Evolutionary conservation across 2,888 invertebrate genomes (phyloP).

Genomic region (Herminia tarsipennalis): DNA sequence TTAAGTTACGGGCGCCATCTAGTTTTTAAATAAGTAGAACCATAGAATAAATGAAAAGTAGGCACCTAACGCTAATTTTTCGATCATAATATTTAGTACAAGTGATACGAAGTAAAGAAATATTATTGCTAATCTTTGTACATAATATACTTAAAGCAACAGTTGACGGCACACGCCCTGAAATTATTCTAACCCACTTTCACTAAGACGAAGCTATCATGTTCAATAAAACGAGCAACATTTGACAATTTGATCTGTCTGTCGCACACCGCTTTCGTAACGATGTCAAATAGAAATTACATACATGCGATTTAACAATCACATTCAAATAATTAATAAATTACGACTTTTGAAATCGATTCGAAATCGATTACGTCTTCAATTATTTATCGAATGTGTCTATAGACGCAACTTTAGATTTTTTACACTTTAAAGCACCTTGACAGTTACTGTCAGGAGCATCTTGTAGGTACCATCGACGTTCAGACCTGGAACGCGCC

Average conservation of each 20-base stretch:
- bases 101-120: too few relatives aligned
- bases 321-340: too few relatives aligned
- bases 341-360: constrained; percentile 25
- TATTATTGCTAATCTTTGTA: constrained; percentile 33
- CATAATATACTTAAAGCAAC: constrained; percentile 30
- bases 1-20: too few relatives aligned
- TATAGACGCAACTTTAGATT: not conserved
- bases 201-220: constrained; percentile 35
- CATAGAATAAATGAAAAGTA: too few relatives aligned
- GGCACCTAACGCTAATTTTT: too few relatives aligned
- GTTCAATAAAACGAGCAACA: constrained; percentile 32
- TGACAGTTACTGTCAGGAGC: too few relatives aligned
- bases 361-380: constrained; percentile 3
- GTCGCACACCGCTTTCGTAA: constrained; percentile 30
- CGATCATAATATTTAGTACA: constrained; percentile 11
- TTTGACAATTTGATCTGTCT: constrained; percentile 37
- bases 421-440: not conserved
- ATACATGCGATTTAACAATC: too few relatives aligned
- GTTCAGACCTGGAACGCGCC: too few relatives aligned
- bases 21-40: too few relatives aligned
- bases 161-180: constrained; percentile 39
- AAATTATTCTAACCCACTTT: constrained; percentile 55
- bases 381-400: not conserved
- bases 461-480: too few relatives aligned
- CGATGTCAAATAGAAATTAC: constrained; percentile 29